These are phyloP conservation scores for Ptilodon capucinus DNA, from an alignment of 2,888 invertebrate species.

Conservation along the genomic window DNA sequence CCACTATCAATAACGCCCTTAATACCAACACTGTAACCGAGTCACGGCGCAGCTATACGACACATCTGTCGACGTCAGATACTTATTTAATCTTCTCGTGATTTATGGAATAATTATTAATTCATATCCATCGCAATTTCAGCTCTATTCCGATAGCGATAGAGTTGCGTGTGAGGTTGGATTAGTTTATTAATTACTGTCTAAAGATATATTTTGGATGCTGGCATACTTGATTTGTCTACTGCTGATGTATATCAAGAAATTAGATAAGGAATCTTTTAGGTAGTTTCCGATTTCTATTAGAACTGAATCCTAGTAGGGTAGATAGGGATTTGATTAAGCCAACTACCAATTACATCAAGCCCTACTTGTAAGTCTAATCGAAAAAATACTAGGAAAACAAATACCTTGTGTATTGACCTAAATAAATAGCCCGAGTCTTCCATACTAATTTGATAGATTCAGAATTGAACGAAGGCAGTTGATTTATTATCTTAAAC, in stretches of 20 bases:
- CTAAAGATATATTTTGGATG: conserved; percentile 19
- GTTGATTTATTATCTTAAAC: too few relatives aligned
- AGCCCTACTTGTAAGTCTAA: too few relatives aligned
- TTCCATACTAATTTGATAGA: too few relatives aligned
- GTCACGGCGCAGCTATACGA: conserved; percentile 34
- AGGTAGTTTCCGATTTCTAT: too few relatives aligned
- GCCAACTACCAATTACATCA: too few relatives aligned
- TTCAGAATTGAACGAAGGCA: too few relatives aligned
- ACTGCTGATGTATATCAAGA: not conserved
- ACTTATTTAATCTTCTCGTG: conserved; percentile 51
- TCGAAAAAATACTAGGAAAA: too few relatives aligned
- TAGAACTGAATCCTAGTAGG: too few relatives aligned
- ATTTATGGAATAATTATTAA: conserved; percentile 50
- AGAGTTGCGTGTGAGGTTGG: conserved; percentile 12
- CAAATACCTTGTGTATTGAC: too few relatives aligned
- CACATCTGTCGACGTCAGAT: conserved; percentile 30
- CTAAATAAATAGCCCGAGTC: too few relatives aligned
- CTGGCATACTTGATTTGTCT: conserved; percentile 33
- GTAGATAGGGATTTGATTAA: too few relatives aligned
- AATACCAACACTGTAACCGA: conserved; percentile 12
- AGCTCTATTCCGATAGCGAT: conserved; percentile 17
- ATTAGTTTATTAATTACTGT: conserved; percentile 17
- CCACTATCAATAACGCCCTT: not conserved
- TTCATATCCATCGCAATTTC: conserved; percentile 17
- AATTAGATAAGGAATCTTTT: too few relatives aligned